Evolutionary conservation across 2,797 vertebrate genomes (phyloP), one percentile per base, ranked within the genome.

Genomic region (Silurus aristotelis): DNA sequence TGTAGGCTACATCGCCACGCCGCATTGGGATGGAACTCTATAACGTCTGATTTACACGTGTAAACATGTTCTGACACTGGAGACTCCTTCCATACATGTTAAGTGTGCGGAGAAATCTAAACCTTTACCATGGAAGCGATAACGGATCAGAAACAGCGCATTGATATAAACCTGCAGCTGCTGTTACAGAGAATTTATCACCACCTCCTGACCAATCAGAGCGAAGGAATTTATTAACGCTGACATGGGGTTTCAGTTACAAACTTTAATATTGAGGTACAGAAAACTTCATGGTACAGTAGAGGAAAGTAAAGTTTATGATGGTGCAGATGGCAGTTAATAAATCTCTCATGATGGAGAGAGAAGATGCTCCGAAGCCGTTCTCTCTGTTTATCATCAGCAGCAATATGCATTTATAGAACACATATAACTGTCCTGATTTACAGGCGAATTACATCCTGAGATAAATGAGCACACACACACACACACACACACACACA

Each of bases 221-320:
- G 15, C 9, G 2, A 22, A 56, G 72, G 9, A 19, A 8, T 31
- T 75, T 15, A 55, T 55, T 75, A 55, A 25, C 3, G 56, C 20
- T 27, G 72, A 43, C 27, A 20, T 22, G 55, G 31, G 9, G 55
- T 9, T 17, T 58, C 25, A 22, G 27, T 31, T 14, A 52, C n/a
- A 55, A 46, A 67, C 25, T 48, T 81, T 38, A 3, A 9, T n/a
- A 31, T 25, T 52, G 88, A 87, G 15, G 43, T 66, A 38, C 17
- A 6, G 6, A 83, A 78, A 81, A 63, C 68, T 79, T 82, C 82
- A 72, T 73, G 22, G 31, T 61, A 86, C 61, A 84, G 72, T 84
- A 66, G 85, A 87, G 81, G 61, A 78, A 78, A 58, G 61, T 89
- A 80, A 85, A 80, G 84, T 88, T 89, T 88, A 88, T 79, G 85